Evolutionary conservation across 2,797 vertebrate species (phyloP), one percentile per base, ranked within the genome.

Genomic region (Enteromius treurensis): DNA sequence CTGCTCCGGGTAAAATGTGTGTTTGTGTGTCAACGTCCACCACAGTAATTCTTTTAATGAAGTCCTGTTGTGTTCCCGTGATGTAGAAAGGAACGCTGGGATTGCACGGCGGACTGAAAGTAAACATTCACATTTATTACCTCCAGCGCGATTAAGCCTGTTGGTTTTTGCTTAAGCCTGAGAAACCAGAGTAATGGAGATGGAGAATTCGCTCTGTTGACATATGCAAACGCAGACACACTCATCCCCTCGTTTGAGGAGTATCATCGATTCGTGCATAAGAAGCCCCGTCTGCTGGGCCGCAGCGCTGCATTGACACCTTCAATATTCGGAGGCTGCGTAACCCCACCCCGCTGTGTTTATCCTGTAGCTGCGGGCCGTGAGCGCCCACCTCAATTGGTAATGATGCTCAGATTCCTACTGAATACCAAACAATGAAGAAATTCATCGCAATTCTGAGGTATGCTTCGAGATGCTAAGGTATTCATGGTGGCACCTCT

Each of bases 21-120:
- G 77, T 67, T 37, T 62, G 17, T 53, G 67, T 80, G 71, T 86
- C 70, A 80, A 3, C 42, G 71, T 68, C 78, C 49, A 1, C 70
- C 23, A 37, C 10, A 47, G 37, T 77, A 71, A 83, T 83, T 83
- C 42, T 69, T 83, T 83, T 86, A 86, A 86, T 80, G 85, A 83
- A 37, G 81, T 77, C 81, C 85, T 70, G 81, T 80, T 77, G 70
- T 45, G 67, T 73, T 55, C 79, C 45, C 13, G 8, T 42, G 37
- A 8, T 53, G 4, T 53, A 26, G 32, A 77, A 77, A 77, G n/a
- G 49, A 32, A 45, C 42, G 47, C 64, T 58, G 77, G 69, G 55
- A 40, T 73, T 79, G 69, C 53, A 5, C n/a, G 45, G 7, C 62
- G 47, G 60, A 82, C 80, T 55, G 64, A 77, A 58, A 34, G 49